phyloP scores from a whole-genome alignment of 1,140 invertebrate species.

The Stegodyphus dumicola region DNA sequence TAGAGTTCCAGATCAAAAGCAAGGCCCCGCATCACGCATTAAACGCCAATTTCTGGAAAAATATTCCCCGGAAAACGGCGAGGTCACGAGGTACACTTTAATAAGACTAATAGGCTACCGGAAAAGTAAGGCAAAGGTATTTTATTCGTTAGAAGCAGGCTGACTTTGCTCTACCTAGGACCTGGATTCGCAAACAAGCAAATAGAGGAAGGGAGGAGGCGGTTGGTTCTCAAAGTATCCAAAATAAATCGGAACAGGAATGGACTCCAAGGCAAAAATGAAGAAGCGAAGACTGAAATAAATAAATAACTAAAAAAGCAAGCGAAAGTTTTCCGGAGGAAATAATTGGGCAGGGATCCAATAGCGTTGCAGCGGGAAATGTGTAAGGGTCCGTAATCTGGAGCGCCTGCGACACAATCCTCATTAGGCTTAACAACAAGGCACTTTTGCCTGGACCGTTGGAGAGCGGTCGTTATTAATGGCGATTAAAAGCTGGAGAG shows the following conservation, averaged over 20 bases:
- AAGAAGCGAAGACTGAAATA: neutral
- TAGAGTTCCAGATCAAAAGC: neutral
- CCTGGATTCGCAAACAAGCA: neutral
- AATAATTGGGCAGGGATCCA: conserved; percentile 59
- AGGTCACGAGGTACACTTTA: neutral
- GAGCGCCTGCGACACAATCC: conserved; percentile 27
- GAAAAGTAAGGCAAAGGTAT: conserved; percentile 25
- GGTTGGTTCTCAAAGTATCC: neutral
- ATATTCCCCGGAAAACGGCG: neutral
- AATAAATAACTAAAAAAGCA: neutral
- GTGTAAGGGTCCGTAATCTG: neutral
- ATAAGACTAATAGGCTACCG: conserved; percentile 46
- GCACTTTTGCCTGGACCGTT: neutral
- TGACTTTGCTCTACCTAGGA: neutral
- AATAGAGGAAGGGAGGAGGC: neutral
- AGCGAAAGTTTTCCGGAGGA: conserved; percentile 37
- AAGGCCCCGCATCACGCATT: conserved; percentile 6
- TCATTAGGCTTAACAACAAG: conserved; percentile 39
- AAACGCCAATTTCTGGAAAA: conserved; percentile 32
- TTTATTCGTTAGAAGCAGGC: conserved; percentile 28
- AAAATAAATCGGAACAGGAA: conserved; percentile 39
- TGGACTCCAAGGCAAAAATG: conserved; percentile 36
- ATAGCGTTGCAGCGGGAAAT: neutral
- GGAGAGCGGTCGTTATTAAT: conserved; percentile 27
- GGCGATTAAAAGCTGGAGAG: conserved; percentile 49